Base-by-base conservation (phyloP, 2,797 vertebrate species). In the Anisognathus igniventris region DNA sequence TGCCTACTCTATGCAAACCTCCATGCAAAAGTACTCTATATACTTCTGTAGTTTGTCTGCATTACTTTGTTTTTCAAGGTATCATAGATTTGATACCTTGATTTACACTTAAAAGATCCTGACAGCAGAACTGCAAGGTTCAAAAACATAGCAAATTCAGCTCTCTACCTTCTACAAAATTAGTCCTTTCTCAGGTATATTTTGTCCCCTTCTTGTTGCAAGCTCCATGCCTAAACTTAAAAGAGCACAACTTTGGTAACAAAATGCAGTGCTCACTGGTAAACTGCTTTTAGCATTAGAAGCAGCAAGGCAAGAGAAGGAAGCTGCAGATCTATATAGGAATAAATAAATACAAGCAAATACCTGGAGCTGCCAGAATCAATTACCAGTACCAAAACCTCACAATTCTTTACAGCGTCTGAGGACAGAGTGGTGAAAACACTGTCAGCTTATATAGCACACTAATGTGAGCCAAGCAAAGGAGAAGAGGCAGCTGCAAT, bases 401-500 rank as follows among this genome's bases (percentile, higher is more conserved):
- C 62, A 17, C 14, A 40, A 56, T 15, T 53, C 64, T 81, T 75
- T 45, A 77, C 27, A 25, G 23, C 7, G 6, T 54, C 74, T 86
- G 42, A 68, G 40, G 27, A 66, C 51, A 14, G 8, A 28, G 0
- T 23, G n/a, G 54, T 66, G 70, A 76, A 86, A 91, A 57, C 15
- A 15, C 6, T 2, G 3, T 27, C 58, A 53, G 47, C 35, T 54
- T 57, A 67, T 10, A 57, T 0, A 3, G 54, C 7, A 8, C 1
- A 1, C 24, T 64, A 17, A 42, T 1, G 16, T 3, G 31, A 80
- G 3, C 30, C 25, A 53, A 53, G 20, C 13, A 62, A 62, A 72
- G 31, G 6, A 79, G 35, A 28, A 78, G 51, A 57, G 28, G 30
- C 35, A 86, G 70, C 37, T 71, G 16, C 18, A 84, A 44, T 57